A percentile compares a stretch with the other conserved stretches of the same genome.
Evolutionary conservation across 1,140 invertebrate species (phyloP).

Genomic region (Heliconius himera): DNA sequence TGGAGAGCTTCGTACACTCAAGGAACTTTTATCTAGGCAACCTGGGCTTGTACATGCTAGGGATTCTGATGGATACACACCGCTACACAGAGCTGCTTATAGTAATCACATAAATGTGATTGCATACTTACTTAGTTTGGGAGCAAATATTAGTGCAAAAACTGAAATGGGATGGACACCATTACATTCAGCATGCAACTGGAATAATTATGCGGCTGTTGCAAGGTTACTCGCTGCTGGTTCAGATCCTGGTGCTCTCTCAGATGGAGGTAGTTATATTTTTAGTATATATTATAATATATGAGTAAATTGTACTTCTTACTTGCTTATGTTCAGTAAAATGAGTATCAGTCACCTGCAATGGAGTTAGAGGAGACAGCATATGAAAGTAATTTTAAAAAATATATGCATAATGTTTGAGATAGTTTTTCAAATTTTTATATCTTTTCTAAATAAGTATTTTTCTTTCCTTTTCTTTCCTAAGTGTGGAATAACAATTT

Average conservation of each 20-base stretch:
- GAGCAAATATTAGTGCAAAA: slow-evolving; percentile 88
- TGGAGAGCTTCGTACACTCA: slow-evolving; percentile 86
- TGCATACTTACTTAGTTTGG: slow-evolving; percentile 87
- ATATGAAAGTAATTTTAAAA: too few relatives aligned
- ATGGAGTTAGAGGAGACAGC: too few relatives aligned
- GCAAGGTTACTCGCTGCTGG: slow-evolving; percentile 90
- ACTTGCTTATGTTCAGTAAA: too few relatives aligned
- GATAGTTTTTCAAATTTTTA: too few relatives aligned
- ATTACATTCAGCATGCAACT: slow-evolving; percentile 94
- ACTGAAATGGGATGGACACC: slow-evolving; percentile 96
- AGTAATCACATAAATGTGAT: slow-evolving; percentile 91
- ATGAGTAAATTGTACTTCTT: too few relatives aligned
- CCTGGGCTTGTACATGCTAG: slow-evolving; percentile 84
- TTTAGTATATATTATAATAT: too few relatives aligned
- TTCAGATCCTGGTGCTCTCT: slow-evolving; percentile 93
- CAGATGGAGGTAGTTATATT: slow-evolving; percentile 86
- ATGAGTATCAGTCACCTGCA: too few relatives aligned
- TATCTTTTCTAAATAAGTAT: too few relatives aligned
- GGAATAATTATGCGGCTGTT: slow-evolving; percentile 92
- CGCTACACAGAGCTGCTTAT: slow-evolving; percentile 91
- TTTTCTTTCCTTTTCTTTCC: too few relatives aligned
- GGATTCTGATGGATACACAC: slow-evolving; percentile 96
- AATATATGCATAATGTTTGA: too few relatives aligned
- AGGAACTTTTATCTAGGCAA: slow-evolving; percentile 84
- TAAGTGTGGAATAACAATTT: too few relatives aligned